Evolutionary conservation across 2,888 invertebrate species (phyloP), one percentile per base, ranked within the genome.

Genomic region (Tachina grossa): DNA sequence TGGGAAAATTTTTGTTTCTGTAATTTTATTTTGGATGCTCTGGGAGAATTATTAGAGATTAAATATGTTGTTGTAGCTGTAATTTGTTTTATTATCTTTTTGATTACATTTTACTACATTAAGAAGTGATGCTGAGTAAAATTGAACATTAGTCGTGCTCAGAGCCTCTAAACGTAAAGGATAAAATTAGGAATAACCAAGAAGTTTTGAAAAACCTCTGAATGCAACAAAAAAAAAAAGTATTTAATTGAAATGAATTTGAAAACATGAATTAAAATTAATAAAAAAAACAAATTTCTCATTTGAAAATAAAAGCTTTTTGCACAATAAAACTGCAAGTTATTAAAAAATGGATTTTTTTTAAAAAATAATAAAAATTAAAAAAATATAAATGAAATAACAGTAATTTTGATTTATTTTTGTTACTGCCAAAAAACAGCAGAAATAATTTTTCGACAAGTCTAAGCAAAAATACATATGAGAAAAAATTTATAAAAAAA

Each of bases 101-200:
- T 81, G 55, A 77, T 86, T 87, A 89, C 88, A 89, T 89, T 43
- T 89, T 88, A 59, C 68, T 82, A 86, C 89, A 89, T 89, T 89
- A 89, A 31, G 2, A 31, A 89, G 74, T 87, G 87, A 84, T 81
- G 89, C 83, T 89, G 89, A 90, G 91, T 83, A 88, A 87, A 87
- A 88, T 87, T 87, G 87, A 89, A 53, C 89, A 83, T 83, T 80
- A 91, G 90, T 91, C 89, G 91, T 90, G 89, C 90, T 91, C 90
- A 89, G 89, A 89, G 88, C 88, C 89, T 90, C 90, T 88, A 89
- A 89, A 89, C 87, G 89, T 75, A 69, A 88, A 89, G 88, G 88
- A 88, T 87, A 68, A 61, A 61, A 51, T 39, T 43, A 59, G 31
- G 53, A 66, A 81, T 14, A 68, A 10, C 55, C 39, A 14, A 51